These are phyloP conservation scores for Hedychridium roseum DNA, from an alignment of 2,888 invertebrate genomes.

Conservation along the genomic window DNA sequence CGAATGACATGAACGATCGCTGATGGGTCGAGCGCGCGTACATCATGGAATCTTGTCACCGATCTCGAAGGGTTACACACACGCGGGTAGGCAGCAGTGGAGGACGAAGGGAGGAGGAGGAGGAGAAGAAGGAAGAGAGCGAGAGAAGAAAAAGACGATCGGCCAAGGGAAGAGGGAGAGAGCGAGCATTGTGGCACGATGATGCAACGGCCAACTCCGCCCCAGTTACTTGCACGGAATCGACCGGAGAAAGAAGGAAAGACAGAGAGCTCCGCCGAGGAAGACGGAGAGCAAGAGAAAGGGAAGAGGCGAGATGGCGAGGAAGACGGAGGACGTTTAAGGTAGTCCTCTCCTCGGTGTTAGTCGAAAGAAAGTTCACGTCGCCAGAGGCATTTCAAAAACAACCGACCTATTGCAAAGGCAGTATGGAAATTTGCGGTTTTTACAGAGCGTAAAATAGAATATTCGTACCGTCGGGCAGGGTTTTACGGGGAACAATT, in stretches of 20 bases:
- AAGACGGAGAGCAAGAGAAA: neutral
- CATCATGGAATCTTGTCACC: constrained; percentile 28
- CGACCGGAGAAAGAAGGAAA: constrained; percentile 12
- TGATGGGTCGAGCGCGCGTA: neutral
- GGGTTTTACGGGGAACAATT: too few species aligned
- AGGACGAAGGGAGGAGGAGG: constrained; percentile 1
- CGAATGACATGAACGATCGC: neutral
- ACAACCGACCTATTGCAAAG: too few species aligned
- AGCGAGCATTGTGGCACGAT: constrained; percentile 34
- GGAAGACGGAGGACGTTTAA: neutral
- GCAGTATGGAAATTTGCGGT: too few species aligned
- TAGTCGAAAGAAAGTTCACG: constrained; percentile 12
- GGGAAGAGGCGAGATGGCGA: neutral
- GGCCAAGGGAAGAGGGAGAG: constrained; percentile 16
- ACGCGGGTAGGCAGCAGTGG: neutral
- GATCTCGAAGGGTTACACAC: constrained; percentile 24
- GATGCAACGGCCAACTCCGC: constrained; percentile 49
- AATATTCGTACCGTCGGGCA: too few species aligned
- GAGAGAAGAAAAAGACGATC: constrained; percentile 1
- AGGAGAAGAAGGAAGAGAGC: neutral
- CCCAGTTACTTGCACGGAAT: constrained; percentile 48
- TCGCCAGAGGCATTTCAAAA: too few species aligned
- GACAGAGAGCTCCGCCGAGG: too few species aligned
- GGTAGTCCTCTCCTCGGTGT: neutral
- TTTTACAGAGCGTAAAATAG: too few species aligned